Base-by-base conservation (phyloP, 2,888 invertebrate genomes). In the Ochropleura plecta region DNA sequence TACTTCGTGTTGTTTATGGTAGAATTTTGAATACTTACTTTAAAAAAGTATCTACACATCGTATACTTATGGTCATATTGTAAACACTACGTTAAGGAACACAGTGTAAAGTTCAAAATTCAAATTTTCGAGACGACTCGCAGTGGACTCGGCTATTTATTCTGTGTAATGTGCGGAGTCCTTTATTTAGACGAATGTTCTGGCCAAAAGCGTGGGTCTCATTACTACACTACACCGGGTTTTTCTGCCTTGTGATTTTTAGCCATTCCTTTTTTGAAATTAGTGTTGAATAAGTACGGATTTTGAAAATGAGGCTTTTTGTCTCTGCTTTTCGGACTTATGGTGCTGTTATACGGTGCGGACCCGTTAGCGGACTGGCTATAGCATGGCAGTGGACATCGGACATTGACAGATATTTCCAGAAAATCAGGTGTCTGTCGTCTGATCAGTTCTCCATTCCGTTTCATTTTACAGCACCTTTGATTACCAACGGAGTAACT, bases 151-250 rank as follows among this genome's bases (percentile, higher is more conserved):
- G n/a, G 14, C 8, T 30, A n/a, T 62, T 12, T n/a, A 62, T n/a
- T 44, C 7, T 8, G 44, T 44, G 62, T 62, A 44, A 62, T 62
- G 44, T 62, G 44, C 44, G n/a, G n/a, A 44, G 44, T 14, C 44
- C 44, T 62, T 44, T 78, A 75, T 82, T 84, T 67, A 44, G 73
- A 79, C 59, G 55, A 77, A 76, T 72, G 62, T 62, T 75, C 65
- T 59, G 53, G 44, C 73, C 55, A 60, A 70, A 80, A 63, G 70
- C 70, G 76, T 84, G 67, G 70, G 64, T 72, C 70, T 49, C 70
- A 80, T 82, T 84, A 81, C 59, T 53, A 40, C 44, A n/a, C 16
- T 49, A 44, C 59, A 16, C 8, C 40, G 44, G n/a, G 44, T 73
- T 75, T 77, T 78, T 53, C 55, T 42, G 51, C 55, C 30, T 65